A percentile compares a stretch with the other conserved stretches of the same genome.
Evolutionary conservation across 2,797 vertebrate species (phyloP).

Genomic region (Peromyscus aztecus): DNA sequence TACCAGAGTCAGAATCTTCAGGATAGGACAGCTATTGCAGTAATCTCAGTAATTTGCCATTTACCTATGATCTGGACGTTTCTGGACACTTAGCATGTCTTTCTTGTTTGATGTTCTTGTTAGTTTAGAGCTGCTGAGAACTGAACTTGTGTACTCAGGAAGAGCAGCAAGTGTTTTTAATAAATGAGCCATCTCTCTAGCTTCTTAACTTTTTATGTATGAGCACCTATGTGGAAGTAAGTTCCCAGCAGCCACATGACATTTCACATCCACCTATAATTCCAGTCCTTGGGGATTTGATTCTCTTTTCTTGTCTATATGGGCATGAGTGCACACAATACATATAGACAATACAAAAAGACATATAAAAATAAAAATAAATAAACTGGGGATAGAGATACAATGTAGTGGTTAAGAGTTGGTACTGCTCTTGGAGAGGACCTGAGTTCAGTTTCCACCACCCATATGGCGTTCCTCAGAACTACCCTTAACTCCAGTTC

Average conservation of each 20-base stretch:
- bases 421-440: neutral
- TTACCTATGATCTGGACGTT: too few relatives aligned
- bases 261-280: neutral
- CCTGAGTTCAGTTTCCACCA: too few relatives aligned
- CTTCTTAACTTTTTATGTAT: neutral
- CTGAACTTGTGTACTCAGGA: neutral
- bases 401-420: neutral
- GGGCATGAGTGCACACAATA: neutral
- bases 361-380: neutral
- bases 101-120: too few relatives aligned
- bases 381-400: neutral
- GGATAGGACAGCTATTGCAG: too few relatives aligned
- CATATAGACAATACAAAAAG: neutral
- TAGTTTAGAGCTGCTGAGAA: neutral
- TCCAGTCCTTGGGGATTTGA: neutral
- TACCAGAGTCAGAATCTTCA: too few relatives aligned
- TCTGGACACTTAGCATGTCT: too few relatives aligned
- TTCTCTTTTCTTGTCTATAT: neutral
- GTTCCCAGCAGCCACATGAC: neutral
- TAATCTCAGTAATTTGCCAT: too few relatives aligned
- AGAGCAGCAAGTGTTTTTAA: neutral
- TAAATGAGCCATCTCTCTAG: neutral
- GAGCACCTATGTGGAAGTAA: neutral
- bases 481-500: neutral
- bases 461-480: too few relatives aligned